Conservation (phyloP, 1,140 invertebrate genomes). For the Metaphire vulgaris region DNA sequence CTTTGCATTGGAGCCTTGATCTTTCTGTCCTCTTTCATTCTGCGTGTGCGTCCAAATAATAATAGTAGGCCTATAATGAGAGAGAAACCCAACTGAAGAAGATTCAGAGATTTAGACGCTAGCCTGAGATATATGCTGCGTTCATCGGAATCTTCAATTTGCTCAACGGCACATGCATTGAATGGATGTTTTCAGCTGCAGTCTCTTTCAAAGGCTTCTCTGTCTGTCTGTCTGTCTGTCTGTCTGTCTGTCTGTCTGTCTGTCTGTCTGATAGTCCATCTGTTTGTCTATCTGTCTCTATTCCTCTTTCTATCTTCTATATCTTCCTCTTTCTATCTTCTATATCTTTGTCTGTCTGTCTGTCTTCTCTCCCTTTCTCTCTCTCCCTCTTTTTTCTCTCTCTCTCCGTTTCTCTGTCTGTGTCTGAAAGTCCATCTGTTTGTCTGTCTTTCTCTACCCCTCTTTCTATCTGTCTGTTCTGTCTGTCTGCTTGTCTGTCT, state of each 20-base stretch:
- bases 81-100: too few species aligned
- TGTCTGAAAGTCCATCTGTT: background rate
- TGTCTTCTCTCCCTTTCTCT: background rate
- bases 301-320: background rate
- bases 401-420: background rate
- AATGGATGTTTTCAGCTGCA: too few species aligned
- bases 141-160: too few species aligned
- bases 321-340: background rate
- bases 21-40: too few species aligned
- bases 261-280: background rate
- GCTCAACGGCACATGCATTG: too few species aligned
- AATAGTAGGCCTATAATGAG: too few species aligned
- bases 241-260: background rate
- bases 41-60: too few species aligned
- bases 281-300: background rate
- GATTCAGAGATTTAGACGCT: too few species aligned
- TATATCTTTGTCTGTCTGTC: background rate
- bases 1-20: too few species aligned
- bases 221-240: background rate
- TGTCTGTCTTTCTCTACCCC: background rate
- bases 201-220: too few species aligned
- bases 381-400: background rate
- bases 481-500: background rate
- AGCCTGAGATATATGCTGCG: too few species aligned
- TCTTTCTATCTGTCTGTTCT: background rate